Base-by-base conservation (phyloP, 2,797 vertebrate species). In the Xiphophorus birchmanni region DNA sequence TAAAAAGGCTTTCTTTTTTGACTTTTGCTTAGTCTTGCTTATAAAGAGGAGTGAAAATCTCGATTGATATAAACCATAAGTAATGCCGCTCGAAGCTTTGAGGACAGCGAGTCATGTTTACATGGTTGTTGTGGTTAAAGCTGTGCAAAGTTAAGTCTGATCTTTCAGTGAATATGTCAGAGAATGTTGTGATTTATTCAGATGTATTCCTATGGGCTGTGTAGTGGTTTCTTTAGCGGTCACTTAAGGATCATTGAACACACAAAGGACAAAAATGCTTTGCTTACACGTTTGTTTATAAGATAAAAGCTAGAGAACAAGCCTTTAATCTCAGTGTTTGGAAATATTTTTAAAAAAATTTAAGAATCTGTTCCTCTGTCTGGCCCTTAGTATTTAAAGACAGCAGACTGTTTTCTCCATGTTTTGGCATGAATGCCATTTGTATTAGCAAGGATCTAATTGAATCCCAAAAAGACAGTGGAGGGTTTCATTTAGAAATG, bases 311-410 rank as follows among this genome's bases (percentile, higher is more conserved):
- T 76, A 77, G 84, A 78, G 80, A 82, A 74, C 85, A 88, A 91
- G 88, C 84, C 86, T 95, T 94, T 95, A 90, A 94, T 94, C 92
- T 94, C 82, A 74, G 85, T 91, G 89, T 93, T 93, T 93, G 80
- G 87, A 94, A 92, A 93, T 90, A 87, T 81, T 77, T n/a, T 4
- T 2, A 0, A 29, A 91, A 94, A 93, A 87, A 90, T 87, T 83
- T 81, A 87, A 87, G 88, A 93, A 87, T 91, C 82, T 89, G 80
- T 84, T 90, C 63, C 79, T 83, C 88, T 79, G 83, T 92, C 89
- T 90, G 82, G 85, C 89, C 88, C 89, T 90, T 91, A 84, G 80
- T 87, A 83, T 88, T 77, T 82, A 82, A 81, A 93, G 91, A 93
- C 90, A 92, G 91, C 91, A 91, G 84, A 54, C 83, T 74, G 80